Evolutionary conservation across 2,888 invertebrate species (phyloP).

Genomic region (Ethmia dodecea): DNA sequence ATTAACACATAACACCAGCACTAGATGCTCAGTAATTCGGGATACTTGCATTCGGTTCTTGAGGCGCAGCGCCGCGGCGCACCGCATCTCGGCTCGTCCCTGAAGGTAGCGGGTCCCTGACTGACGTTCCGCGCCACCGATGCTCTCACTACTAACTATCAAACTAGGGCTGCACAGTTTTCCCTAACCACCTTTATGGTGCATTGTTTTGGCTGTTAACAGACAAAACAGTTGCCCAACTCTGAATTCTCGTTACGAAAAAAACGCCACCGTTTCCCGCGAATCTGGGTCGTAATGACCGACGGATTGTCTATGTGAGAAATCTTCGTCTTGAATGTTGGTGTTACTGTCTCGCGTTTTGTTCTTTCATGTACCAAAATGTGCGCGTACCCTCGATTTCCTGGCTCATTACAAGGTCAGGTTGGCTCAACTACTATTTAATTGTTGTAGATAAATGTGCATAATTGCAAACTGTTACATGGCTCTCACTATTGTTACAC

Average conservation of each 20-base stretch:
- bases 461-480: no score
- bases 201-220: constrained; percentile 52
- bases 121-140: constrained; percentile 54
- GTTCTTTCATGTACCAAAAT: no score
- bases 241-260: constrained; percentile 37
- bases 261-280: constrained; percentile 26
- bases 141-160: constrained; percentile 28
- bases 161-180: constrained; percentile 61
- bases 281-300: constrained; percentile 22
- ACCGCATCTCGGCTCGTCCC: constrained; percentile 55
- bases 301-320: not conserved
- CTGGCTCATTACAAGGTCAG: no score
- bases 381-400: no score
- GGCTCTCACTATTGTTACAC: no score
- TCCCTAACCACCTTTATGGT: constrained; percentile 51
- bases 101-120: constrained; percentile 23
- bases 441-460: no score
- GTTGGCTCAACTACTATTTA: no score
- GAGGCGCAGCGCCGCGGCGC: constrained; percentile 50
- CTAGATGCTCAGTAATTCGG: not conserved
- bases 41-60: constrained; percentile 70
- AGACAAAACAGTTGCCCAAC: constrained; percentile 46
- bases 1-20: no score
- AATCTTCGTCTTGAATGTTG: no score
- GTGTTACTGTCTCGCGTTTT: no score